A percentile compares a stretch with the other conserved stretches of the same genome.
These are phyloP conservation scores for Anoplolepis gracilipes DNA, from an alignment of 1,140 invertebrate species.

Conservation along the genomic window DNA sequence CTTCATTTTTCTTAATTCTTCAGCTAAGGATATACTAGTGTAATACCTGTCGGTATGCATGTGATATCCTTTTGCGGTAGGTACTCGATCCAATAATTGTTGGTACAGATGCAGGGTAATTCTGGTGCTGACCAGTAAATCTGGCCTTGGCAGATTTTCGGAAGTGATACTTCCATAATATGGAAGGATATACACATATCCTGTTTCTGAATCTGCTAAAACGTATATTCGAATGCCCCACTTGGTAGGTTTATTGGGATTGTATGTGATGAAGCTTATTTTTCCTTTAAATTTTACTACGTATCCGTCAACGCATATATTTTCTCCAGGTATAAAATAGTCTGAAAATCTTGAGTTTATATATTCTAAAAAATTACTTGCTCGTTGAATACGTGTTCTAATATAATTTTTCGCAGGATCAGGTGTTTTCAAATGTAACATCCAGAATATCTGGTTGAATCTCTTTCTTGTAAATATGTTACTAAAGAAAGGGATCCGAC, in stretches of 20 bases:
- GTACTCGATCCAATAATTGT: slow-evolving; percentile 26
- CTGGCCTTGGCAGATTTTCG: slow-evolving; percentile 47
- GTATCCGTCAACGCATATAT: slow-evolving; percentile 34
- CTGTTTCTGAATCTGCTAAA: slow-evolving; percentile 61
- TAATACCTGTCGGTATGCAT: slow-evolving; percentile 62
- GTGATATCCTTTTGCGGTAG: slow-evolving; percentile 32
- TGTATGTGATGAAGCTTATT: slow-evolving; percentile 47
- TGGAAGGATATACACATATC: slow-evolving; percentile 58
- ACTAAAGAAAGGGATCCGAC: slow-evolving; percentile 46
- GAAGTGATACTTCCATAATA: slow-evolving; percentile 51
- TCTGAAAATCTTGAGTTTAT: slow-evolving; percentile 42
- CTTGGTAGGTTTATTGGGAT: slow-evolving; percentile 60
- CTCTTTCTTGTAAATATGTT: slow-evolving; percentile 47
- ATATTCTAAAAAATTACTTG: slow-evolving; percentile 42
- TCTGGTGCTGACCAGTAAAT: slow-evolving; percentile 34
- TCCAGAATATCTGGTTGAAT: slow-evolving; percentile 54
- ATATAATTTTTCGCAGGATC: neutral
- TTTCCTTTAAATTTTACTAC: slow-evolving; percentile 47
- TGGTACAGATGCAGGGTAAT: slow-evolving; percentile 38
- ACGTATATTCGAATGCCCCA: slow-evolving; percentile 65
- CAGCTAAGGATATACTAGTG: slow-evolving; percentile 60
- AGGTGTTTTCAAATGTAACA: slow-evolving; percentile 36
- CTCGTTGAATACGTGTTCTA: slow-evolving; percentile 35
- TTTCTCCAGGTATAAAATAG: slow-evolving; percentile 20
- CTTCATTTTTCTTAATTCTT: slow-evolving; percentile 68